Evolutionary conservation across 64 coral and sea anemone species (phyloP).

Genomic region (Dendrophyllia cribrosa): DNA sequence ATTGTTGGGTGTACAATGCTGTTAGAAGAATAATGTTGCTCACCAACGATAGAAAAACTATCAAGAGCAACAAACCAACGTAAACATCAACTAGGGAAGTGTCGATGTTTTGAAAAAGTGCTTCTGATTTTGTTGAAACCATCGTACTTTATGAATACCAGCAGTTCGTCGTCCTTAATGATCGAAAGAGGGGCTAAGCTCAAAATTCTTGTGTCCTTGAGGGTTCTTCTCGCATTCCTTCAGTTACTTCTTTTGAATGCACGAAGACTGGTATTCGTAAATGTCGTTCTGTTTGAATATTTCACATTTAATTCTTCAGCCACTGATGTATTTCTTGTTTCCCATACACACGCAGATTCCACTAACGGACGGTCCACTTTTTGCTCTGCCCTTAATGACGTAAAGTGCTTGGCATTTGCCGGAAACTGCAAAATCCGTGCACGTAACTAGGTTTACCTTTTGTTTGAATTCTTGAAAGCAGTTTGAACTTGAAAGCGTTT

Average conservation of each 20-base stretch:
- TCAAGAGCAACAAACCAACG: neutral
- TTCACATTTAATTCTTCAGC: neutral
- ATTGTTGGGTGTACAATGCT: neutral
- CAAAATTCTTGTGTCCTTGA: no score
- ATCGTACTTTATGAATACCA: neutral
- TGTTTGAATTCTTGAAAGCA: neutral
- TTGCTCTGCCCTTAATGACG: neutral
- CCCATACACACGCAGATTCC: neutral
- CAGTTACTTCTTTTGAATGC: neutral
- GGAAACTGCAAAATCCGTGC: neutral
- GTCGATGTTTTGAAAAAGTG: neutral
- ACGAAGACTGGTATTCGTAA: neutral
- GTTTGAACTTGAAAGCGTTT: neutral
- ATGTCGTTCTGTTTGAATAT: conserved; percentile 10
- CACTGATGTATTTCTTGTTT: neutral
- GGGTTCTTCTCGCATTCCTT: neutral
- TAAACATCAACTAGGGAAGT: conserved; percentile 11
- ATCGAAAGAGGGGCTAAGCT: neutral
- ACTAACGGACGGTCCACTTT: no score
- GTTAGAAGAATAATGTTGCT: neutral
- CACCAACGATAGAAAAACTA: conserved; percentile 21
- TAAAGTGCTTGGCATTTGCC: neutral
- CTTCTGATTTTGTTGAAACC: neutral
- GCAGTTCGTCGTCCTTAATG: neutral
- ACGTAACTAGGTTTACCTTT: neutral